Evolutionary conservation across 2,113 vertebrate species (phyloP).

Genomic region (Eidolon helvum): DNA sequence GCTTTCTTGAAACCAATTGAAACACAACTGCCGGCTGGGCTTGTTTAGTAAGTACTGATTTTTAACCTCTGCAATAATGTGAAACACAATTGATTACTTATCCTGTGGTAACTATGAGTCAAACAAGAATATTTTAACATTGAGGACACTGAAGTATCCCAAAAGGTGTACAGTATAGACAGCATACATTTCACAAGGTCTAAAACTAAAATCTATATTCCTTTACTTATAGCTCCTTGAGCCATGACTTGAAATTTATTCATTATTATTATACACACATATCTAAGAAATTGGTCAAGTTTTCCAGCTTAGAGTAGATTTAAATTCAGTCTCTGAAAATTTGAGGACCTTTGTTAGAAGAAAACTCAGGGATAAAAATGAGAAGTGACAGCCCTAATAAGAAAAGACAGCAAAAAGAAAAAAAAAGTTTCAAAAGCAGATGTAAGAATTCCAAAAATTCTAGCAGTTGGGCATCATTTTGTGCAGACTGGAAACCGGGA

Average conservation of each 20-base stretch:
- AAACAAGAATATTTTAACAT: neutral
- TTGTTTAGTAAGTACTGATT: neutral
- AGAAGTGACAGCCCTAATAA: conserved; percentile 13
- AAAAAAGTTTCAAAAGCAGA: conserved; percentile 10
- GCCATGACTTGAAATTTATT: neutral
- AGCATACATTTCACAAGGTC: neutral
- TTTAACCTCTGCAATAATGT: neutral
- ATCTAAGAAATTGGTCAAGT: conserved; percentile 12
- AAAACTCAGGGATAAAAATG: conserved; percentile 46
- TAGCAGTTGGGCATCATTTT: neutral
- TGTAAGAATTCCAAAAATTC: neutral
- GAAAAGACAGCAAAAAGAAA: conserved; percentile 13
- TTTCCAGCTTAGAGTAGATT: conserved; percentile 38
- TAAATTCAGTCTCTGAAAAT: conserved; percentile 57
- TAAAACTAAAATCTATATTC: neutral
- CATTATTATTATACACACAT: conserved; percentile 5
- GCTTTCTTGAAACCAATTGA: neutral
- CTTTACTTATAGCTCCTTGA: neutral
- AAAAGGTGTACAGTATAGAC: neutral
- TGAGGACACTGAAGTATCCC: neutral
- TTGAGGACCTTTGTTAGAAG: neutral
- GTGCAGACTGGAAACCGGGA: neutral
- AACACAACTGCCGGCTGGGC: neutral
- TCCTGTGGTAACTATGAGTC: neutral
- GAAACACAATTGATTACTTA: neutral